Conservation (phyloP, 2,797 vertebrate species). For the Sebastes flavidus region DNA sequence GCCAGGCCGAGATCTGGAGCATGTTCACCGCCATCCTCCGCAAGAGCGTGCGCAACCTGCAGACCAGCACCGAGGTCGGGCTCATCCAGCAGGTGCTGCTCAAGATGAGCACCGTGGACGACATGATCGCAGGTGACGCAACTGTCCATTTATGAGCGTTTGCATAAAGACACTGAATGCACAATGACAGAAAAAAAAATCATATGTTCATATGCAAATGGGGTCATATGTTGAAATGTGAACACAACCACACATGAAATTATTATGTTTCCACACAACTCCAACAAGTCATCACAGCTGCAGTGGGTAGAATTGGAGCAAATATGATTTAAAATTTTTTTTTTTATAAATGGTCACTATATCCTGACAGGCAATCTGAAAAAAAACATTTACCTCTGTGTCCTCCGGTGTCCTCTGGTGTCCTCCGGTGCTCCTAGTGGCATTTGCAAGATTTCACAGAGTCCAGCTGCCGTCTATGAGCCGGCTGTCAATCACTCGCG, state of each 20-base stretch:
- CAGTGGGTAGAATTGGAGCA: no score
- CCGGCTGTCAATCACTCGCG: no score
- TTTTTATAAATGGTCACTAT: no score
- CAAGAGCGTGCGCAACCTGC: constrained; percentile 97
- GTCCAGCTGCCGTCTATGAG: no score
- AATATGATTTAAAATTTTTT: no score
- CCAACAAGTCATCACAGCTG: background rate
- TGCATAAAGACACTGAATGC: background rate
- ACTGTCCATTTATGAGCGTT: no score
- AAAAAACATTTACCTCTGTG: no score
- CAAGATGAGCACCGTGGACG: constrained; percentile 94
- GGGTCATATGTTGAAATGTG: background rate
- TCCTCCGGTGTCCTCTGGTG: no score
- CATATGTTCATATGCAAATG: no score
- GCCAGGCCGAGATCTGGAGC: constrained; percentile 99
- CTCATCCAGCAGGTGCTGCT: constrained; percentile 95
- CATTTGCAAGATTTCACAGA: no score
- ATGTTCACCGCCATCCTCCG: constrained; percentile 98
- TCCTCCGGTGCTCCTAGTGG: no score
- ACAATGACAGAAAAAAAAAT: background rate
- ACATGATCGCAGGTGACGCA: constrained; percentile 96
- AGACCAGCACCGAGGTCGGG: constrained; percentile 97
- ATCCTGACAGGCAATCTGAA: no score
- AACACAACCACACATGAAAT: background rate
- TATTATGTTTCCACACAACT: background rate